These are phyloP conservation scores for Arvicanthis niloticus DNA, from an alignment of 2,113 vertebrate species.

Conservation along the genomic window DNA sequence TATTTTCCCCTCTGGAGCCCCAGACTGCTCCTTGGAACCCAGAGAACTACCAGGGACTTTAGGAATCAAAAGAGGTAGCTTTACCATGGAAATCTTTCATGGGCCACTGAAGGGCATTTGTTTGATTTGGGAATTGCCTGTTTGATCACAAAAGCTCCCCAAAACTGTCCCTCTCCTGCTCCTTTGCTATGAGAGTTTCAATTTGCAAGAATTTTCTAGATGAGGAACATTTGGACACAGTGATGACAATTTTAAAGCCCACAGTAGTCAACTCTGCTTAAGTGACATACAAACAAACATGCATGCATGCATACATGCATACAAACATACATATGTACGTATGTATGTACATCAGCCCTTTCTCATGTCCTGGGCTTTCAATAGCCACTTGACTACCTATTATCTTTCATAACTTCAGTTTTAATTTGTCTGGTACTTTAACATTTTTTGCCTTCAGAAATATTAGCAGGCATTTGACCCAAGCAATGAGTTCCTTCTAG, in stretches of 20 bases:
- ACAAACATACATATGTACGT: too few species aligned
- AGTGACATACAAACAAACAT: constrained; percentile 53
- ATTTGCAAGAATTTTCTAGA: constrained; percentile 39
- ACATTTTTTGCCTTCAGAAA: constrained; percentile 51
- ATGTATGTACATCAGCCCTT: not conserved
- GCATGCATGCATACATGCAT: not conserved
- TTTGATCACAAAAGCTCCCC: constrained; percentile 11
- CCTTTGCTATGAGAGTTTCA: constrained; percentile 33
- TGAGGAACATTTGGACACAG: not conserved
- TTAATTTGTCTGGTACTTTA: constrained; percentile 51
- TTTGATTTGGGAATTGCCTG: not conserved
- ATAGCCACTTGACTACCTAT: not conserved
- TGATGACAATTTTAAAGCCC: constrained; percentile 49
- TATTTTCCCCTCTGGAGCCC: not conserved
- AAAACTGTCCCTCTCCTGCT: not conserved
- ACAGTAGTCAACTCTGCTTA: constrained; percentile 45
- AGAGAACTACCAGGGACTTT: not conserved
- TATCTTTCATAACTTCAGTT: constrained; percentile 29
- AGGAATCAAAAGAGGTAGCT: not conserved
- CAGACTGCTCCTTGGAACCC: not conserved
- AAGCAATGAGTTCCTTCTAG: constrained; percentile 64
- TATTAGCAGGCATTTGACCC: constrained; percentile 81
- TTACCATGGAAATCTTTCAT: not conserved
- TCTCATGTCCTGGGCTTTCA: not conserved
- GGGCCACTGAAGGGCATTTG: not conserved